These are phyloP conservation scores for Parnassius glacialis DNA, from an alignment of 2,888 invertebrate genomes.

Conservation along the genomic window DNA sequence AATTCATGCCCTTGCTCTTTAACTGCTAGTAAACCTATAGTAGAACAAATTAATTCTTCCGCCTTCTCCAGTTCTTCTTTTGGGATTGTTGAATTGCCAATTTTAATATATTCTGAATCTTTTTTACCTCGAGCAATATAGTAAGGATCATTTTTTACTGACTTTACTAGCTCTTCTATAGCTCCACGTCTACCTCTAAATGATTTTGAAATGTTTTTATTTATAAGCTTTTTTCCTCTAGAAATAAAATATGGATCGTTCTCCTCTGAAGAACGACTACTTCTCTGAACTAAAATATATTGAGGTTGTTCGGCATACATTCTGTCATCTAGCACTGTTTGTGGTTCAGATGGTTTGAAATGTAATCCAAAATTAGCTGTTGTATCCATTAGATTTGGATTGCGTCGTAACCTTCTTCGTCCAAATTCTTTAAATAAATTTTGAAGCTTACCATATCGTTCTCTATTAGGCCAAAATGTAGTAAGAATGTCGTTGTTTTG, in stretches of 20 bases:
- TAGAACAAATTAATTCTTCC: constrained; percentile 63
- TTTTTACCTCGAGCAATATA: constrained; percentile 80
- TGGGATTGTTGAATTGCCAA: constrained; percentile 37
- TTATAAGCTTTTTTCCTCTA: constrained; percentile 60
- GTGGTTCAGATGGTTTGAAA: constrained; percentile 43
- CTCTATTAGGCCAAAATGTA: constrained; percentile 54
- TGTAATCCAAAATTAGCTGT: constrained; percentile 29
- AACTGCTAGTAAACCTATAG: constrained; percentile 49
- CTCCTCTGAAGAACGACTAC: constrained; percentile 64
- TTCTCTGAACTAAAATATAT: constrained; percentile 74
- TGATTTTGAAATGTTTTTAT: constrained; percentile 46
- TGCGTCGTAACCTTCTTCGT: constrained; percentile 16
- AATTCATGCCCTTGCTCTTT: constrained; percentile 45
- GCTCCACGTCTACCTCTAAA: constrained; percentile 62
- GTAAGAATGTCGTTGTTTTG: constrained; percentile 35
- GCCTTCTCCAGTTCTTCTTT: constrained; percentile 49
- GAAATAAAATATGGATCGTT: constrained; percentile 68
- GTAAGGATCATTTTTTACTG: constrained; percentile 73
- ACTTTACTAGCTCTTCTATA: constrained; percentile 69
- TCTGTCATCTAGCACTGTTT: constrained; percentile 58
- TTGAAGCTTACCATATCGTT: constrained; percentile 52
- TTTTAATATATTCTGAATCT: constrained; percentile 36
- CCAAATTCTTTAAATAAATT: constrained; percentile 42
- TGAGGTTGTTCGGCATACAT: constrained; percentile 79
- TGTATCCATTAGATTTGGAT: constrained; percentile 21